A percentile compares a stretch with the other conserved stretches of the same genome.
Conservation (phyloP, 2,113 vertebrate genomes). For the Callocephalon fimbriatum region DNA sequence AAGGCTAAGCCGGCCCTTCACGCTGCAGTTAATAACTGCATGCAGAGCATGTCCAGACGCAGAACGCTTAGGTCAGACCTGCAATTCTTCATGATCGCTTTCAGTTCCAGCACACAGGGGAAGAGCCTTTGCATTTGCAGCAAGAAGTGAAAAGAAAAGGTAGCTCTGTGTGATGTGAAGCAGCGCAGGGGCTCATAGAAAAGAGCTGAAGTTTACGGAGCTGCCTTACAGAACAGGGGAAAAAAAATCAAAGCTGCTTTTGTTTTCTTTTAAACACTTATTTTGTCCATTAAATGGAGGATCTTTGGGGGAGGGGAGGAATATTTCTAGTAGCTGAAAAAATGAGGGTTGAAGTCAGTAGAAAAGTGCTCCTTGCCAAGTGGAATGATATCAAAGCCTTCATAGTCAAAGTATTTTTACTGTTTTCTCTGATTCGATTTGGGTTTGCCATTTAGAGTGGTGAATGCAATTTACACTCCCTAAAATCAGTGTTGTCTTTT, state of each 20-base stretch:
- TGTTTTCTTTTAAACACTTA: conserved; percentile 26
- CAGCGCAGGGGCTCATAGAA: not conserved
- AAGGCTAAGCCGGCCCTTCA: conserved; percentile 29
- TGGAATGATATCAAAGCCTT: not conserved
- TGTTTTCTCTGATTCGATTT: not conserved
- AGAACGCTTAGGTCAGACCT: not conserved
- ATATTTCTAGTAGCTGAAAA: not conserved
- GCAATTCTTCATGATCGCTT: not conserved
- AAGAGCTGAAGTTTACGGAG: conserved; percentile 25
- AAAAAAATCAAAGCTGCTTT: conserved; percentile 25
- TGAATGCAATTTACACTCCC: not conserved
- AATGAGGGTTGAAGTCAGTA: not conserved
- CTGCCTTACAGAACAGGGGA: not conserved
- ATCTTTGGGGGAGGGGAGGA: not conserved
- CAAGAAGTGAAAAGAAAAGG: conserved; percentile 22
- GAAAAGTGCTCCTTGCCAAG: not conserved
- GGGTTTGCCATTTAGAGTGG: conserved; percentile 6
- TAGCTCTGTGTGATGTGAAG: conserved; percentile 12
- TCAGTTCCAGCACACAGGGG: not conserved
- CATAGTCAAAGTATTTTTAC: not conserved
- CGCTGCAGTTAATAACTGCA: not conserved
- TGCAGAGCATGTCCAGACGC: conserved; percentile 8
- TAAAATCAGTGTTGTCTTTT: conserved; percentile 7
- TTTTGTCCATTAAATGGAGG: not conserved
- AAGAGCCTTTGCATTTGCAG: not conserved